Base-by-base conservation (phyloP, 2,113 vertebrate species). In the Psammodynastes pulverulentus region DNA sequence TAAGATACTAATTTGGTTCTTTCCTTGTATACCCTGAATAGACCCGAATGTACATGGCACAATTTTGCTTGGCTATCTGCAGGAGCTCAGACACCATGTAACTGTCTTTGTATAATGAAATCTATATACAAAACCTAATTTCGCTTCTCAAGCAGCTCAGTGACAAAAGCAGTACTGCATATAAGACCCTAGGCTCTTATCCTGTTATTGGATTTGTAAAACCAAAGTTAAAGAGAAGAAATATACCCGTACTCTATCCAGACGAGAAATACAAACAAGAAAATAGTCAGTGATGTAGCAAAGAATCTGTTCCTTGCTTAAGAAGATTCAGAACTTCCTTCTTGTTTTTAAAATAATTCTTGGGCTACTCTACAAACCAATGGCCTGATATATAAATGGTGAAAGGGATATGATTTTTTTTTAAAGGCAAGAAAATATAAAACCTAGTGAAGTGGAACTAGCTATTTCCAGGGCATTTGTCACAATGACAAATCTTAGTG, bases 401-500 rank as follows among this genome's bases (percentile, higher is more conserved):
- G 51, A 56, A 43, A 72, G 5, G 54, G 53, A 67, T 67, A n/a
- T 3, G 23, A n/a, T 34, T 84, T 90, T 9, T 48, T 48, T 48
- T 56, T 0, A 87, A 87, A 86, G n/a, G 17, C 34, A 39, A 79
- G 17, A 79, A 79, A 79, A 43, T 43, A 79, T 43, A 79, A 79
- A 79, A 79, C 72, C 67, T 43, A 79, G 17, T 43, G 72, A 79
- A 24, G 86, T 93, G 84, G 92, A 87, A 62, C 15, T 94, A 93
- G 93, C 87, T 95, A 89, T 94, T 91, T 9, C 8, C 84, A 91
- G 89, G 49, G 3, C 89, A 87, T 19, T 91, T 39, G 90, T 92
- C 24, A 90, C 94, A 88, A 93, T 93, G 88, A 88, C 91, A 95
- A 96, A 93, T 95, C 93, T 94, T 94, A 96, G 95, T 94, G 96